A percentile compares a stretch with the other conserved stretches of the same genome.
phyloP scores from a whole-genome alignment of 2,113 vertebrate species.

The Pelobates fuscus region DNA sequence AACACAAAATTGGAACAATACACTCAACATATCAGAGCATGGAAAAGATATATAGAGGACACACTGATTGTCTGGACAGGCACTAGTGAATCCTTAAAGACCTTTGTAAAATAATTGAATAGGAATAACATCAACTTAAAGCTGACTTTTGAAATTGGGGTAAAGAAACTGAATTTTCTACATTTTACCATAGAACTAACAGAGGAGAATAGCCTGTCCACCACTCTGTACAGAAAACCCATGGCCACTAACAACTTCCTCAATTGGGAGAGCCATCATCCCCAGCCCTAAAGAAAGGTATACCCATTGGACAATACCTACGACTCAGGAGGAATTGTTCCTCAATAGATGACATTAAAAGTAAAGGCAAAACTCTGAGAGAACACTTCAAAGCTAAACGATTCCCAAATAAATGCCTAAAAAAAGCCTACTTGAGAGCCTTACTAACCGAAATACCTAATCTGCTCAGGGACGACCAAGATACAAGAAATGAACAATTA shows the following conservation, averaged over 20 bases:
- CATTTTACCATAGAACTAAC: background rate
- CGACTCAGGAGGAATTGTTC: background rate
- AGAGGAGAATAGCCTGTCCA: no score
- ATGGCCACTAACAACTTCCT: background rate
- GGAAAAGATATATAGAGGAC: background rate
- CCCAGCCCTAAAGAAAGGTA: background rate
- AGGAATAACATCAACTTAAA: background rate
- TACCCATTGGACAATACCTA: background rate
- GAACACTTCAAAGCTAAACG: background rate
- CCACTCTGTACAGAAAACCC: no score
- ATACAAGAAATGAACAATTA: no score
- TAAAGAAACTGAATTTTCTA: background rate
- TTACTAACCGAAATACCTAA: background rate
- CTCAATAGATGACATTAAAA: background rate
- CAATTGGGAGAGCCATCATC: background rate
- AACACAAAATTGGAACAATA: background rate
- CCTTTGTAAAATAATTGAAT: background rate
- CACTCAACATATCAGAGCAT: background rate
- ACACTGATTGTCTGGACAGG: background rate
- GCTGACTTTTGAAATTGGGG: background rate
- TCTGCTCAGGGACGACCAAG: no score
- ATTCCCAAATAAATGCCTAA: background rate
- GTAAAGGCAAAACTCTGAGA: background rate
- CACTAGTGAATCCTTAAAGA: background rate
- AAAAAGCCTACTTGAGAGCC: background rate